These are phyloP conservation scores for Folsomia manolachei DNA, from an alignment of 2,888 invertebrate species.

Conservation along the genomic window DNA sequence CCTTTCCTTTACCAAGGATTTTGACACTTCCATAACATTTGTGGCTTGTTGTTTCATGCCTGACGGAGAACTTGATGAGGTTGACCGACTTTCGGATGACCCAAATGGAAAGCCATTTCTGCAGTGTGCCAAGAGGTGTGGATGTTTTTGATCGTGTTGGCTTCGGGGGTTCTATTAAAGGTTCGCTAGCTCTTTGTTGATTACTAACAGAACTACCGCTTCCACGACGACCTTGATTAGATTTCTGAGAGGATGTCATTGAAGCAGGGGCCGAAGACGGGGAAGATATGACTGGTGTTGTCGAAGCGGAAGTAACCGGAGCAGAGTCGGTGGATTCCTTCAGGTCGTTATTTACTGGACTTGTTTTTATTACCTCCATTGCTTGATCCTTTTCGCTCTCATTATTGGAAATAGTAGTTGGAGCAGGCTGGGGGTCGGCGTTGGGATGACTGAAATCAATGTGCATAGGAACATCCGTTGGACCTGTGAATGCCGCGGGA, in stretches of 20 bases:
- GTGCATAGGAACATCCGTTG: conserved; percentile 18
- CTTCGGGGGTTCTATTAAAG: conserved; percentile 26
- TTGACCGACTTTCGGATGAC: conserved; percentile 33
- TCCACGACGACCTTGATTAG: conserved; percentile 24
- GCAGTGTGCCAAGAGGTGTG: conserved; percentile 56
- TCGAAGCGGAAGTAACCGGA: not conserved
- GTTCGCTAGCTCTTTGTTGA: conserved; percentile 21
- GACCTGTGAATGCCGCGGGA: conserved; percentile 45
- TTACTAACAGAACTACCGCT: too few relatives aligned
- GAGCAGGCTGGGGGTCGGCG: not conserved
- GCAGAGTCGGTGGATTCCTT: not conserved
- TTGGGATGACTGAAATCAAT: not conserved
- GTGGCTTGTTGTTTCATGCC: conserved; percentile 29
- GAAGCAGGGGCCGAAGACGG: not conserved
- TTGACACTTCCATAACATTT: conserved; percentile 43
- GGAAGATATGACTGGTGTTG: not conserved
- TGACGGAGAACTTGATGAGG: conserved; percentile 28
- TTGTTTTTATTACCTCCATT: not conserved
- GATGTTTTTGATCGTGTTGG: conserved; percentile 39
- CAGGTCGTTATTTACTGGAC: not conserved
- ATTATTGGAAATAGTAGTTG: not conserved
- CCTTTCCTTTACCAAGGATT: conserved; percentile 53
- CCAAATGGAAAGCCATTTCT: conserved; percentile 59
- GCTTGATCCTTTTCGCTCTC: not conserved
- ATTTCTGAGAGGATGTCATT: not conserved